phyloP scores from a whole-genome alignment of 2,113 vertebrate genomes.

The Rhea americana region DNA sequence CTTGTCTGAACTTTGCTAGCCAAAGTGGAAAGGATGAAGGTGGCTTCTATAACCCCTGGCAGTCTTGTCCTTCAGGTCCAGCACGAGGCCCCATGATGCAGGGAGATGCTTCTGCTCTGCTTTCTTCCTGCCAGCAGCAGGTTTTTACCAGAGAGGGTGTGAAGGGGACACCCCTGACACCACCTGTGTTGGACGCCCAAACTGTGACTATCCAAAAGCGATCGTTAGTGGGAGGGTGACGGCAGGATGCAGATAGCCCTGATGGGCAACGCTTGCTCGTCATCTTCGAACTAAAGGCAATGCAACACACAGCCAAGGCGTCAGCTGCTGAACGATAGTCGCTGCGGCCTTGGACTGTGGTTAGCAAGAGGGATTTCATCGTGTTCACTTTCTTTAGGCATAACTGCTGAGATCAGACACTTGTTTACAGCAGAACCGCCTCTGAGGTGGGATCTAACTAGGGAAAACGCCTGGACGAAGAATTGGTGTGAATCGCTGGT shows the following conservation, averaged over 20 bases:
- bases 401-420: neutral
- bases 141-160: neutral
- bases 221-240: neutral
- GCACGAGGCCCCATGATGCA: neutral
- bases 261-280: accelerated
- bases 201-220: neutral
- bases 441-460: neutral
- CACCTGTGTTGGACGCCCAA: neutral
- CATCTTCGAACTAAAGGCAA: neutral
- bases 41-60: neutral
- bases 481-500: neutral
- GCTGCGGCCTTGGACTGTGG: neutral
- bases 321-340: accelerated
- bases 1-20: neutral
- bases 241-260: neutral
- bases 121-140: neutral
- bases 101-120: neutral
- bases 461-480: neutral
- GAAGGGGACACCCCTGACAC: neutral
- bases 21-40: neutral
- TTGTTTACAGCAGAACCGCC: neutral
- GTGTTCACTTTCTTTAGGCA: neutral
- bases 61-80: neutral
- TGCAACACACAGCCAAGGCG: neutral
- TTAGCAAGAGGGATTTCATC: neutral